Evolutionary conservation across 2,797 vertebrate genomes (phyloP).

Genomic region (Enteromius treurensis): DNA sequence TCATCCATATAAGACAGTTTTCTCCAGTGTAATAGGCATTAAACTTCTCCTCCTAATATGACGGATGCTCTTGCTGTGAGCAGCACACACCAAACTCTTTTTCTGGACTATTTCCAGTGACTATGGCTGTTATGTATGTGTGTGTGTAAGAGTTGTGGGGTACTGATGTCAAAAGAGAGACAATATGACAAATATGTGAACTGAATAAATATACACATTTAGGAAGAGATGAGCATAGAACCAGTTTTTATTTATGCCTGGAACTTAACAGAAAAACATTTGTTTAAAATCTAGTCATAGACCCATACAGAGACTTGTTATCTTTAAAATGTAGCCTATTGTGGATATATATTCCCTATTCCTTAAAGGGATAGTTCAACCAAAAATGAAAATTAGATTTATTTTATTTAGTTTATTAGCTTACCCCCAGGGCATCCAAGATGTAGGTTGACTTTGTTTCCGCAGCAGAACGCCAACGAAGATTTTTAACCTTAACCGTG

Average conservation of each 20-base stretch:
- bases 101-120: background rate
- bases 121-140: background rate
- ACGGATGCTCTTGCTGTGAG: slow-evolving; percentile 62
- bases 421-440: no score
- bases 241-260: background rate
- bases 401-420: no score
- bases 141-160: background rate
- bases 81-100: slow-evolving; percentile 53
- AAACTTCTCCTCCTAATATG: slow-evolving; percentile 50
- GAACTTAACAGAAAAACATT: background rate
- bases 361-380: no score
- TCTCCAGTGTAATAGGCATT: slow-evolving; percentile 32
- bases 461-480: no score
- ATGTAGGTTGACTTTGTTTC: no score
- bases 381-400: no score
- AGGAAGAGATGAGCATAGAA: background rate
- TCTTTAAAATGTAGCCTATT: background rate
- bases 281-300: background rate
- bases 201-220: background rate
- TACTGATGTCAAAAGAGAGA: slow-evolving; percentile 37
- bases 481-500: no score
- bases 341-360: background rate
- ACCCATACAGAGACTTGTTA: background rate
- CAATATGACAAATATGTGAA: background rate
- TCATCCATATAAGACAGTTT: slow-evolving; percentile 47